phyloP scores from a whole-genome alignment of 2,888 invertebrate genomes.

The Ectropis crepuscularia region DNA sequence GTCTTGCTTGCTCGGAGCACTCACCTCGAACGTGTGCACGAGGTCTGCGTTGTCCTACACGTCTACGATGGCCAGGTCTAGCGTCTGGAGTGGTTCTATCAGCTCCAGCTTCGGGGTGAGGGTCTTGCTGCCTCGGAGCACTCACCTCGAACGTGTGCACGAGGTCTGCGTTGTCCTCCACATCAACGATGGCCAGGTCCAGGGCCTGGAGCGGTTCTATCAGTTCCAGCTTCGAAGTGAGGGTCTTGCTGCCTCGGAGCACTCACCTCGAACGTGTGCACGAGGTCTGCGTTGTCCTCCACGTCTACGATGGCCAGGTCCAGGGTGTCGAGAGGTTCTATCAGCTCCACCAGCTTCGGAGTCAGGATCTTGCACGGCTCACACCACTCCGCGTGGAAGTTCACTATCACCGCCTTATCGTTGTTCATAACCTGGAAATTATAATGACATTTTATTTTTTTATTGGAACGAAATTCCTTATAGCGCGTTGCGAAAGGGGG shows the following conservation, averaged over 20 bases:
- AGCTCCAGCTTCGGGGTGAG: constrained; percentile 93
- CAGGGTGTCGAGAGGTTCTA: constrained; percentile 88
- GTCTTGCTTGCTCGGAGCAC: constrained; percentile 85
- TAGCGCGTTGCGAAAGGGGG: no score
- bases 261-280: constrained; percentile 88
- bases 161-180: constrained; percentile 92
- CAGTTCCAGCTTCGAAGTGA: constrained; percentile 93
- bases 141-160: constrained; percentile 89
- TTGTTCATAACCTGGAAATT: constrained; percentile 90
- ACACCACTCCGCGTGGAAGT: constrained; percentile 96
- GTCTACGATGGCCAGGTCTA: constrained; percentile 92
- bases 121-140: constrained; percentile 85
- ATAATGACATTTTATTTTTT: no score
- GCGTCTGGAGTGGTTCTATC: constrained; percentile 88
- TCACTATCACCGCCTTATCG: constrained; percentile 93
- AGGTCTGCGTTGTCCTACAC: constrained; percentile 92
- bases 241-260: constrained; percentile 86
- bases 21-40: constrained; percentile 89
- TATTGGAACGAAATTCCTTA: no score
- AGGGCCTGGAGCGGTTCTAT: constrained; percentile 89
- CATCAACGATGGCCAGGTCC: constrained; percentile 92
- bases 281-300: constrained; percentile 91
- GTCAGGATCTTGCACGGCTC: constrained; percentile 95
- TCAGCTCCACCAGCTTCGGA: constrained; percentile 91
- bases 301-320: constrained; percentile 93